These are phyloP conservation scores for Sebastes nivosus DNA, from an alignment of 2,797 vertebrate genomes.

Conservation along the genomic window DNA sequence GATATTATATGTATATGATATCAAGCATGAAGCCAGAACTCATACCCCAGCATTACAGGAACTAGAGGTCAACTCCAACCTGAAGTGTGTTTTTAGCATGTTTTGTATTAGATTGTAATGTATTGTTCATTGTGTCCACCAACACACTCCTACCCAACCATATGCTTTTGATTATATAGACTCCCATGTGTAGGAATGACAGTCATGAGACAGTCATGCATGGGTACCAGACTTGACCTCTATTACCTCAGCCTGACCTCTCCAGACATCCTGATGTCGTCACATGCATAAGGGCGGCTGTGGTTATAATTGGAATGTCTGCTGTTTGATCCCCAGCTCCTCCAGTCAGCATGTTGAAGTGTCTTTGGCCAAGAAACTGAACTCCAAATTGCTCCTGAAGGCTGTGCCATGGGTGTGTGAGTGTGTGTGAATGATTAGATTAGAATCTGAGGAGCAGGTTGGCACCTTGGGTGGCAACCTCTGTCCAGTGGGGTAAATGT, in stretches of 20 bases:
- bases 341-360: neutral
- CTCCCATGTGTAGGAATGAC: neutral
- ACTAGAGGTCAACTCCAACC: neutral
- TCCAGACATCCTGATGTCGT: slow-evolving; percentile 1
- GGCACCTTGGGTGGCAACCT: too few species aligned
- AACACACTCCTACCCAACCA: neutral
- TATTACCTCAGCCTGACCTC: slow-evolving; percentile 1
- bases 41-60: neutral
- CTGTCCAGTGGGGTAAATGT: too few species aligned
- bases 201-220: slow-evolving; percentile 31
- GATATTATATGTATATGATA: too few species aligned
- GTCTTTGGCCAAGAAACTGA: neutral
- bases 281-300: neutral
- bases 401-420: neutral
- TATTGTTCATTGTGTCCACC: neutral
- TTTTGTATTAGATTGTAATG: neutral
- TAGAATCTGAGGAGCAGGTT: too few species aligned
- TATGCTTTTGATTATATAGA: neutral
- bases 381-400: neutral
- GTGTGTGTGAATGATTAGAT: neutral
- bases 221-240: neutral
- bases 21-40: neutral
- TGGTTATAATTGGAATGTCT: neutral
- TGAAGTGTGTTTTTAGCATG: neutral
- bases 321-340: neutral